Base-by-base conservation (phyloP, 1,140 invertebrate species). In the Lutraria rhynchaena region DNA sequence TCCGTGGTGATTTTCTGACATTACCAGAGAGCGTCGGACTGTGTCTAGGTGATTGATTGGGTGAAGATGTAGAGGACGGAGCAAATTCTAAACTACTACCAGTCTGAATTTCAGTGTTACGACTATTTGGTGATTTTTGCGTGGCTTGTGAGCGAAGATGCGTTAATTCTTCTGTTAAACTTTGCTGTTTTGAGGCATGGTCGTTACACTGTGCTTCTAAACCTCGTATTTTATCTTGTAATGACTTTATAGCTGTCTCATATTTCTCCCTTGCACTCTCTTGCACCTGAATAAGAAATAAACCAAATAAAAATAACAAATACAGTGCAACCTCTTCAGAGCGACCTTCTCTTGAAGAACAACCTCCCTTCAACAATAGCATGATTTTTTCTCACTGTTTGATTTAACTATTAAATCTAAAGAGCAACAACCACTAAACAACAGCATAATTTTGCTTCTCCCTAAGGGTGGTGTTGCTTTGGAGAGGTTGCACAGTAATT, bases 171-270 rank as follows among this genome's bases (percentile, higher is more conserved):
- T 97, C 92, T 86, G 96, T 95, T 57, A 98, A 93, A 91, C 98
- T 96, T 90, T 98, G 96, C 91, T 98, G 97, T 85, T 95, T 95
- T 29, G 97, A 95, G 85, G 96, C 96, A 92, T 98, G 97, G 83
- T 97, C 92, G 77, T 97, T 96, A 83, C 91, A 92, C 83, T 91
- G 90, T 35, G 88, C 83, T 65, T 93, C 91, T 9, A 93, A 83
- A 74, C 91, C 91, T n/a, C 85, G 77, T 27, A 92, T 84, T 83
- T 91, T 91, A 55, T 94, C 95, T 93, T 97, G 57, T 96, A 96
- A 75, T 33, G 69, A 70, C 35, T 71, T 81, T 81, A 81, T 81
- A 57, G 92, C 91, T 81, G 93, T 91, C 37, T 90, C 88, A 67
- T 92, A 92, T 75, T 92, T 89, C 35, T 91, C 89, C 83, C 89